Evolutionary conservation across 2,113 vertebrate genomes (phyloP), one percentile per base, ranked within the genome.

Genomic region (Pithys albifrons): DNA sequence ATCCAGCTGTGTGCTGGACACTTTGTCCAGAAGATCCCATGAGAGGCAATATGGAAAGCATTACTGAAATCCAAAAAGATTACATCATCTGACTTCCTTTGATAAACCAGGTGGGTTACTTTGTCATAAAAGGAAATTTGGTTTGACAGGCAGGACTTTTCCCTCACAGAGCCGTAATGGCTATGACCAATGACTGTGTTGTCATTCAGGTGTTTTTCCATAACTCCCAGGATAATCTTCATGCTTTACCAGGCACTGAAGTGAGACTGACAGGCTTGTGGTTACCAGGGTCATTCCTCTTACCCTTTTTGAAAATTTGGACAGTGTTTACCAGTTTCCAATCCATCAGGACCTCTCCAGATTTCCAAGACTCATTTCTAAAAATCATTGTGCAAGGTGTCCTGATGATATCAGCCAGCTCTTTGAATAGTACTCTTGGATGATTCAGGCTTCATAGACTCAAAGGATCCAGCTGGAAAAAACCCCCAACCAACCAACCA

Each of bases 211-310:
- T 54, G 16, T 89, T 89, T 54, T 54, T 14, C 33, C 39, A 3
- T 46, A 39, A 59, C 19, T 69, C 28, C 33, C 6, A 18, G 8
- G 7, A n/a, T 54, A 39, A 61, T 69, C 13, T 46, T 75, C 39
- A 39, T 54, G 9, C 35, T 75, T 75, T 41, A 25, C 7, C 8
- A 54, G 29, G 33, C 23, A 25, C 33, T 67, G n/a, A 75, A 81
- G 33, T 22, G 19, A 73, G 62, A 35, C 7, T 54, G 54, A 20
- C 0, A 0, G 19, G 13, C 23, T 35, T 48, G 19, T n/a, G 29
- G 33, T 75, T 29, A 59, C 16, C 8, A n/a, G 19, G 4, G 39
- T 75, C 10, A 22, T 54, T 75, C 24, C 29, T 82, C n/a, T 69
- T 61, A 28, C 6, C 24, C 24, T 58, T 74, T 61, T n/a, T 69